Evolutionary conservation across 2,888 invertebrate genomes (phyloP).

Genomic region (Dolichopus griseipennis): DNA sequence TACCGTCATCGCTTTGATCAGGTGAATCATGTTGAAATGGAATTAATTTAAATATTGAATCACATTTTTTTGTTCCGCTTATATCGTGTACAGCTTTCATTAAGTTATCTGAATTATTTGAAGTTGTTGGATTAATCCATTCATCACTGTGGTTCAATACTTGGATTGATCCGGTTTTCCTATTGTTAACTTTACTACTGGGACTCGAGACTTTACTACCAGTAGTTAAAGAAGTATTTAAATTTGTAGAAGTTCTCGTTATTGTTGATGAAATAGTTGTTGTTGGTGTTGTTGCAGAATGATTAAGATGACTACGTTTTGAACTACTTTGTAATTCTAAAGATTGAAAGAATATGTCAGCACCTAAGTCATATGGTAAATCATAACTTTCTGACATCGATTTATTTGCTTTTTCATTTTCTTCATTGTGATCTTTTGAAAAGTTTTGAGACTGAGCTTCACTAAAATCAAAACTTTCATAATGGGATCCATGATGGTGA

Average conservation of each 20-base stretch:
- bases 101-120: conserved; percentile 41
- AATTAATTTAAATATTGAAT: conserved; percentile 37
- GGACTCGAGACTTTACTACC: conserved; percentile 32
- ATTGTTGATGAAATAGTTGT: conserved; percentile 36
- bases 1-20: conserved; percentile 36
- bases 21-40: conserved; percentile 34
- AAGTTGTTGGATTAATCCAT: conserved; percentile 29
- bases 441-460: conserved; percentile 30
- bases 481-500: conserved; percentile 37
- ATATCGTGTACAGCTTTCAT: conserved; percentile 59
- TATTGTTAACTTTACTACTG: background rate
- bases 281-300: conserved; percentile 18
- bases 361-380: conserved; percentile 55
- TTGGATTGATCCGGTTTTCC: conserved; percentile 25
- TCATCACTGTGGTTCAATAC: conserved; percentile 38
- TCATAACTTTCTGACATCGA: conserved; percentile 40
- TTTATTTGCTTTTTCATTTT: conserved; percentile 35
- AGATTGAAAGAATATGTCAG: conserved; percentile 80
- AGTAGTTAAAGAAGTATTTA: conserved; percentile 27
- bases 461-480: conserved; percentile 31
- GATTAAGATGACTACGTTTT: conserved; percentile 34
- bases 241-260: conserved; percentile 40
- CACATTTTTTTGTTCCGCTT: conserved; percentile 51
- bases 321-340: conserved; percentile 68
- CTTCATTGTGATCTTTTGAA: conserved; percentile 25